Conservation (phyloP, 2,113 vertebrate genomes). For the Amphilophus citrinellus region DNA sequence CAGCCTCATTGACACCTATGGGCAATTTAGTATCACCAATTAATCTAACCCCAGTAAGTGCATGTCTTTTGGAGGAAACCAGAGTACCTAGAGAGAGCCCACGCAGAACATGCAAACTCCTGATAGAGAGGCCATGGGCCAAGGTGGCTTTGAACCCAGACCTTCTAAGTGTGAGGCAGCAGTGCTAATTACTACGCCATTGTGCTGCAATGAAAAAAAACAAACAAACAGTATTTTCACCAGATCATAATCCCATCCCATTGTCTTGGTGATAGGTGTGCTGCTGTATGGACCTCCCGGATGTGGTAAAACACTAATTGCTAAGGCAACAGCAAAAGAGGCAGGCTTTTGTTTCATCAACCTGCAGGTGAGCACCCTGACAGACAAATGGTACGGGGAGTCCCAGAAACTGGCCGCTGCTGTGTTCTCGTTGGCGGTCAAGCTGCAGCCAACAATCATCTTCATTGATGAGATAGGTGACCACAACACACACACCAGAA, state of each 20-base stretch:
- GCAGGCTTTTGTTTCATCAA: conserved; percentile 97
- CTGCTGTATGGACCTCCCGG: conserved; percentile 96
- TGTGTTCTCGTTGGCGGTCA: conserved; percentile 94
- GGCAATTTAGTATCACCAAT: no score
- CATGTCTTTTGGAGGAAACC: no score
- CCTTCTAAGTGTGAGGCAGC: no score
- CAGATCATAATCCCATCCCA: neutral
- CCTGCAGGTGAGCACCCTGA: conserved; percentile 94
- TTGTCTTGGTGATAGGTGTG: conserved; percentile 83
- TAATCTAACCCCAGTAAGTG: no score
- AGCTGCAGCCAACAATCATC: conserved; percentile 96
- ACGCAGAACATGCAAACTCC: no score
- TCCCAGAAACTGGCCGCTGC: conserved; percentile 97
- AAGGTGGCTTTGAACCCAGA: no score
- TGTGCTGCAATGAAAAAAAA: no score
- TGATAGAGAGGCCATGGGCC: no score
- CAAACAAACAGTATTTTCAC: neutral
- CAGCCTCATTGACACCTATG: no score
- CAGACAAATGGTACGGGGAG: conserved; percentile 98
- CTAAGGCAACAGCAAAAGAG: conserved; percentile 96
- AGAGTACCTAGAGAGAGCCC: no score
- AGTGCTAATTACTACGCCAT: no score
- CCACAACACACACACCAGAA: rapidly evolving
- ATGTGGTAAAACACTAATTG: conserved; percentile 96
- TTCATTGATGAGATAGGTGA: conserved; percentile 98